phyloP scores from a whole-genome alignment of 2,797 vertebrate genomes.

The Cichlasoma orientale region DNA sequence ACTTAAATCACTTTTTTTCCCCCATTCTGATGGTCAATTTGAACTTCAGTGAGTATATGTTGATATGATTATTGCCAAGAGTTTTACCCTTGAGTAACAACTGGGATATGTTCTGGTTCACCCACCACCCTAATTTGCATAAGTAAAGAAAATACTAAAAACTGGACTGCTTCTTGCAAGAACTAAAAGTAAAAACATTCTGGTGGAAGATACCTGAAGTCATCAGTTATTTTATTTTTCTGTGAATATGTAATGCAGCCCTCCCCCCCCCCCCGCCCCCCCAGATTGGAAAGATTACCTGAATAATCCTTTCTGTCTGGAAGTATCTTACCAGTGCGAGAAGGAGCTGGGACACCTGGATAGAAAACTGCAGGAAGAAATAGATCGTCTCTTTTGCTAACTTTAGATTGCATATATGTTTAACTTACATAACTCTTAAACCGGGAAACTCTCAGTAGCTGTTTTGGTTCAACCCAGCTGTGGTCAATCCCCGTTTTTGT shows the following conservation, averaged over 20 bases:
- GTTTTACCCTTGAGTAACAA: background rate
- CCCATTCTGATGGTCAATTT: no score
- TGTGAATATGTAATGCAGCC: no score
- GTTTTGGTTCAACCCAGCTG: conserved; percentile 22
- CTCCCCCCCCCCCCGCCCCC: no score
- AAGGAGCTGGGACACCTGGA: background rate
- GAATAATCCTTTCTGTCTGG: background rate
- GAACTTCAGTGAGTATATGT: background rate
- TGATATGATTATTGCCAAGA: background rate
- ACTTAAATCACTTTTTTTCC: no score
- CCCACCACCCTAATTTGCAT: background rate
- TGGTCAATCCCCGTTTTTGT: conserved; percentile 27
- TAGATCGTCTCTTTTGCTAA: background rate
- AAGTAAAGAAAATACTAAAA: background rate
- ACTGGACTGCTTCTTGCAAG: background rate
- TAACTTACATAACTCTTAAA: background rate
- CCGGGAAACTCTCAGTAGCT: background rate
- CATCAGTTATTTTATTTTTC: no score
- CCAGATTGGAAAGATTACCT: background rate
- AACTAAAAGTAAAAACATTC: no score
- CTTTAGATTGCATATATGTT: background rate
- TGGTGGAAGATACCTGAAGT: no score
- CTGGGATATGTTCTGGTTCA: background rate
- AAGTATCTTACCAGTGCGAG: background rate
- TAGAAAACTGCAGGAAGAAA: background rate